Conservation (phyloP, 1,140 invertebrate species). For the Plectrocnemia conspersa region DNA sequence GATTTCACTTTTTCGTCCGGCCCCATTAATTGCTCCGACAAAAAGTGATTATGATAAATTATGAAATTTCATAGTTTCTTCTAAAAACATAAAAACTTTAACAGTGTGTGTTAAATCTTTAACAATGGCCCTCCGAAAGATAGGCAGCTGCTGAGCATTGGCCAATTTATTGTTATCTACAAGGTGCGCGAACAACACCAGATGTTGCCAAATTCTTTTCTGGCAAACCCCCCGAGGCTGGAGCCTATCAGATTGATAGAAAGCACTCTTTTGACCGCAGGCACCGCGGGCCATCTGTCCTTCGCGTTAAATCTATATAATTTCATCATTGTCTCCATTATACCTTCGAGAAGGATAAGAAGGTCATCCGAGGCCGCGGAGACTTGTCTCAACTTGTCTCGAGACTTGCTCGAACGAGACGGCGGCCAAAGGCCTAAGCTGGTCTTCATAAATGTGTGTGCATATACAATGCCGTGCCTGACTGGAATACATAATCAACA, state of each 20-base stretch:
- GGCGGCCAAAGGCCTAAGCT: neutral
- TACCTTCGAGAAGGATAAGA: constrained; percentile 12
- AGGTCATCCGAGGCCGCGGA: constrained; percentile 11
- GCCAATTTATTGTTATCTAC: constrained; percentile 7
- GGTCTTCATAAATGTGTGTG: neutral
- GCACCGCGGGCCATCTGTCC: too few relatives aligned
- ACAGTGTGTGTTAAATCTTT: too few relatives aligned
- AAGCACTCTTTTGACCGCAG: too few relatives aligned
- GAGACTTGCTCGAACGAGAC: constrained; percentile 8
- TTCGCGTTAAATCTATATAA: too few relatives aligned
- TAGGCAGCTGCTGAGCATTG: constrained; percentile 5
- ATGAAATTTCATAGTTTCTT: too few relatives aligned
- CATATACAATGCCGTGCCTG: constrained; percentile 12
- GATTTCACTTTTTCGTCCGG: too few relatives aligned
- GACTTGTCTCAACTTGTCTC: constrained; percentile 4
- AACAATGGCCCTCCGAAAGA: too few relatives aligned
- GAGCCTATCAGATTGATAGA: too few relatives aligned
- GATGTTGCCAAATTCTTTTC: constrained; percentile 8
- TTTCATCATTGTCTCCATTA: too few relatives aligned
- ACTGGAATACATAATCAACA: constrained; percentile 8
- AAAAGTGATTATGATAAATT: too few relatives aligned
- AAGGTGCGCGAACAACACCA: constrained; percentile 10
- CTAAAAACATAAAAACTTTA: too few relatives aligned
- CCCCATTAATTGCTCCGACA: too few relatives aligned
- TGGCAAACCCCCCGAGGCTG: neutral